A percentile compares a stretch with the other conserved stretches of the same genome.
Evolutionary conservation across 2,797 vertebrate species (phyloP).

Genomic region (Paguma larvata): DNA sequence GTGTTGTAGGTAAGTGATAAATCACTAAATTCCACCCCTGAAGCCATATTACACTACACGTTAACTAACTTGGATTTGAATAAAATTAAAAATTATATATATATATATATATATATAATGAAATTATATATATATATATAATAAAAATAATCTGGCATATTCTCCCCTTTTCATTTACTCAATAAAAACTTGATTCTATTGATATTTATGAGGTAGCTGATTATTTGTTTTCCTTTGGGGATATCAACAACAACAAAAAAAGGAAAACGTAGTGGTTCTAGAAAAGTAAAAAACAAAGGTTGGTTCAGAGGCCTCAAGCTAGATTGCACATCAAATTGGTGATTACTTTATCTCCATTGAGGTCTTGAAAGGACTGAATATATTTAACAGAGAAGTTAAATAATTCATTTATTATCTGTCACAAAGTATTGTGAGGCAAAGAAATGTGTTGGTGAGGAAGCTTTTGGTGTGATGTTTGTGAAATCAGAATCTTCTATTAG

Average conservation of each 20-base stretch:
- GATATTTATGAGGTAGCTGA: slow-evolving; percentile 48
- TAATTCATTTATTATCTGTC: slow-evolving; percentile 65
- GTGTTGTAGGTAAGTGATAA: too few relatives aligned
- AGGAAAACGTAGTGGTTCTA: not conserved
- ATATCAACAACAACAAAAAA: slow-evolving; percentile 56
- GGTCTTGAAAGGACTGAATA: slow-evolving; percentile 26
- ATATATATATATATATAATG: not conserved
- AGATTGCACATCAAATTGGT: not conserved
- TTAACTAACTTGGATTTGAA: too few relatives aligned
- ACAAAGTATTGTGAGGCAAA: slow-evolving; percentile 32
- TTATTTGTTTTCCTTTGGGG: slow-evolving; percentile 30
- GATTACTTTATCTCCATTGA: slow-evolving; percentile 30
- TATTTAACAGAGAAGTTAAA: slow-evolving; percentile 66
- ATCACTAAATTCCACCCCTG: too few relatives aligned
- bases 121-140: not conserved
- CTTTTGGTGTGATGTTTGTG: slow-evolving; percentile 53
- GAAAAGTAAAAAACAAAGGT: slow-evolving; percentile 34
- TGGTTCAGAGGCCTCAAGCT: not conserved
- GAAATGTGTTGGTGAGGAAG: slow-evolving; percentile 41
- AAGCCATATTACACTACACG: too few relatives aligned
- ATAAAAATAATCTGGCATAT: slow-evolving; percentile 59
- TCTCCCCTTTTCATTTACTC: not conserved
- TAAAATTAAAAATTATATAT: too few relatives aligned
- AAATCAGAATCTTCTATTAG: slow-evolving; percentile 65
- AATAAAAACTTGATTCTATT: slow-evolving; percentile 58